These are phyloP conservation scores for Alligator sinensis DNA, from an alignment of 2,113 vertebrate species.

Conservation along the genomic window DNA sequence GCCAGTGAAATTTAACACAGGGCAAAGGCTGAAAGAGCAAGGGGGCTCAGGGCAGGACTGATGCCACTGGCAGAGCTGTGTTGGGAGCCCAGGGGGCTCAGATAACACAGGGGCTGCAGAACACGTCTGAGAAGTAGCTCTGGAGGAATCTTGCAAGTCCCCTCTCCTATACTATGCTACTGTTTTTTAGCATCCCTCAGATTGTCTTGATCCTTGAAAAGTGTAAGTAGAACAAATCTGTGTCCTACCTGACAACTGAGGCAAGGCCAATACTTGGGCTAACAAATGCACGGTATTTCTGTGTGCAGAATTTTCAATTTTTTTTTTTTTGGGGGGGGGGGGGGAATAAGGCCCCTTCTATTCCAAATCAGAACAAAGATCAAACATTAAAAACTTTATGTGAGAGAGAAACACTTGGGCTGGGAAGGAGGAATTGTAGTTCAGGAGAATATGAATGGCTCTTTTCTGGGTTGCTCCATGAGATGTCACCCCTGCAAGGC, in stretches of 20 bases:
- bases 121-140: not conserved
- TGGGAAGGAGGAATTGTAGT: too few relatives aligned
- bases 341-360: not conserved
- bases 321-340: not conserved
- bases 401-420: not conserved
- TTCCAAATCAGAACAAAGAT: not conserved
- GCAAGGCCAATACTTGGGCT: not conserved
- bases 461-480: too few relatives aligned
- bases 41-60: not conserved
- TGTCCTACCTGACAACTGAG: not conserved
- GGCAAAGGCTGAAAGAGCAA: rapidly evolving
- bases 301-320: not conserved
- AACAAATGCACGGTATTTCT: not conserved
- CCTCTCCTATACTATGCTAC: not conserved
- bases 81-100: not conserved
- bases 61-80: not conserved
- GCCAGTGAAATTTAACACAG: not conserved
- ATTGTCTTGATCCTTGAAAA: not conserved
- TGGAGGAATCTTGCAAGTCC: not conserved
- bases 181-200: not conserved
- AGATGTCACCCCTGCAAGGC: too few relatives aligned
- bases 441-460: too few relatives aligned
- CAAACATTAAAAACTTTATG: not conserved
- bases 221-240: not conserved
- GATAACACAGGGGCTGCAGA: not conserved